Percentiles rank a stretch among this genome's conserved stretches.
phyloP scores from a whole-genome alignment of 2,797 vertebrate genomes.

The Amphiprion clarkii region DNA sequence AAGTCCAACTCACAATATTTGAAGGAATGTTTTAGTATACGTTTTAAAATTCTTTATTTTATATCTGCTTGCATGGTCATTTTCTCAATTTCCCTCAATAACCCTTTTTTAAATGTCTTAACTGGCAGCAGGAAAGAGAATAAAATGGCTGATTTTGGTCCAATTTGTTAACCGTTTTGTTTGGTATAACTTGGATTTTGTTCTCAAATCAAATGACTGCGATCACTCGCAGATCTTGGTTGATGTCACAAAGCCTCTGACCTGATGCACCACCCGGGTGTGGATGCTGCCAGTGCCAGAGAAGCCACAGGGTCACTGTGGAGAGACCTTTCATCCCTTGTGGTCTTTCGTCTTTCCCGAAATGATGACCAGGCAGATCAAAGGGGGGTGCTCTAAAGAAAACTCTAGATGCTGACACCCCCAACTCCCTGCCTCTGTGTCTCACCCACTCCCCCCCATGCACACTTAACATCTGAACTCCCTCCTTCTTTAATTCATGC shows the following conservation, averaged over 20 bases:
- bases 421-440: constrained; percentile 26
- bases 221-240: neutral
- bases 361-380: constrained; percentile 80
- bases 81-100: neutral
- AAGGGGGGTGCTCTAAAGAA: constrained; percentile 74
- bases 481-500: constrained; percentile 71
- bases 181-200: neutral
- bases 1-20: neutral
- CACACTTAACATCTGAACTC: constrained; percentile 82
- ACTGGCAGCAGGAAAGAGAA: neutral
- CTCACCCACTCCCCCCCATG: constrained; percentile 64
- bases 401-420: constrained; percentile 62
- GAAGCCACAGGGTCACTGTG: constrained; percentile 58
- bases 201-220: neutral
- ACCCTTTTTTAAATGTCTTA: too few relatives aligned
- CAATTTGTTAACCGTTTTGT: neutral
- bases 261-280: neutral
- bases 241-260: neutral
- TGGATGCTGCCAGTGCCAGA: constrained; percentile 11
- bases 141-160: neutral
- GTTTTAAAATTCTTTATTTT: neutral
- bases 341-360: constrained; percentile 64
- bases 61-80: neutral
- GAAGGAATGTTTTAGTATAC: neutral
- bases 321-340: constrained; percentile 53